phyloP scores from a whole-genome alignment of 2,888 invertebrate genomes.

The Nasonovia ribisnigri region DNA sequence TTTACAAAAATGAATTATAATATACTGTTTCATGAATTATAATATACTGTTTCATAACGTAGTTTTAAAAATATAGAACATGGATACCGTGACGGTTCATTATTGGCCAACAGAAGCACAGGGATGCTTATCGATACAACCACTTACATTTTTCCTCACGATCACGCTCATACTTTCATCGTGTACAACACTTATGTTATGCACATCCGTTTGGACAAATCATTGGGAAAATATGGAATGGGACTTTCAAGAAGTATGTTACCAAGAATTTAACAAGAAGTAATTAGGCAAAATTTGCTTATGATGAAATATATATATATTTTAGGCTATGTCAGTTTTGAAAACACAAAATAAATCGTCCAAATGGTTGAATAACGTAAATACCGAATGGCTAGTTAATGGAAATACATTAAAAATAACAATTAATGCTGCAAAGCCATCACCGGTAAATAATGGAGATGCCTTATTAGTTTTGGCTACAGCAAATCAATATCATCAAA shows the following conservation, averaged over 20 bases:
- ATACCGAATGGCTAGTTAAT: slow-evolving; percentile 54
- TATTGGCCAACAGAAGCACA: slow-evolving; percentile 56
- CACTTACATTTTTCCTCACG: slow-evolving; percentile 72
- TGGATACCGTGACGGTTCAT: slow-evolving; percentile 62
- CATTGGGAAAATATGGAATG: slow-evolving; percentile 91
- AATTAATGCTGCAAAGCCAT: neutral
- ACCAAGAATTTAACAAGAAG: neutral
- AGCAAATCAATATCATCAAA: neutral
- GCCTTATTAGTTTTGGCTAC: slow-evolving; percentile 33
- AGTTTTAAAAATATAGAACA: slow-evolving; percentile 24
- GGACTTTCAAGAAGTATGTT: slow-evolving; percentile 69
- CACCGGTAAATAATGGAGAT: slow-evolving; percentile 39
- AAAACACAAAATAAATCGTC: slow-evolving; percentile 57
- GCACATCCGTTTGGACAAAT: slow-evolving; percentile 89
- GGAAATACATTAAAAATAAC: slow-evolving; percentile 42
- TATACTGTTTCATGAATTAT: too few species aligned
- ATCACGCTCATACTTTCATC: slow-evolving; percentile 73
- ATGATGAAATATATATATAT: neutral
- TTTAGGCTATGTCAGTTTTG: slow-evolving; percentile 41
- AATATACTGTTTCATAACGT: neutral
- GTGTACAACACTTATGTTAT: slow-evolving; percentile 84
- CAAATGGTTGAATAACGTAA: slow-evolving; percentile 46
- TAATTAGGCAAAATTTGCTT: neutral
- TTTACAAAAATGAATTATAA: neutral
- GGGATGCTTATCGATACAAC: slow-evolving; percentile 71